Percentiles rank a stretch among this genome's conserved stretches.
Conservation (phyloP, 2,888 invertebrate genomes). For the Cephus rjabovi region DNA sequence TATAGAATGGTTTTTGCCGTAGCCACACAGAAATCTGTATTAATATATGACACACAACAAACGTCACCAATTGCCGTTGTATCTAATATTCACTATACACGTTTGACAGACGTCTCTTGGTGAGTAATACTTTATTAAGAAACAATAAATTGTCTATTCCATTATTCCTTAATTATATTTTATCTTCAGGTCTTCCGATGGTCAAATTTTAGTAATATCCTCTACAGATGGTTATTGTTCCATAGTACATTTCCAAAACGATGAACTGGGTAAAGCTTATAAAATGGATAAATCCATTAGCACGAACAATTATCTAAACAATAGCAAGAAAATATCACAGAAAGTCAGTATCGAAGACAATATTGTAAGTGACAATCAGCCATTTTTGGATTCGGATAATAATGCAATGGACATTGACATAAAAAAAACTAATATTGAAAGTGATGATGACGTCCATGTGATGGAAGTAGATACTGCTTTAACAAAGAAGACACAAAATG, state of each 20-base stretch:
- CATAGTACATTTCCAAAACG: slow-evolving; percentile 79
- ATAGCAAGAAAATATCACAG: slow-evolving; percentile 25
- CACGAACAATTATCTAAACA: slow-evolving; percentile 14
- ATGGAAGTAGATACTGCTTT: slow-evolving; percentile 19
- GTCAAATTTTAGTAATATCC: slow-evolving; percentile 79
- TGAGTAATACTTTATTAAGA: slow-evolving; percentile 47
- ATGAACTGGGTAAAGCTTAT: slow-evolving; percentile 77
- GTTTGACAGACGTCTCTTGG: slow-evolving; percentile 90
- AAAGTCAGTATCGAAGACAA: slow-evolving; percentile 5
- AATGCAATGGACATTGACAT: slow-evolving; percentile 61
- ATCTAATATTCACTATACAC: slow-evolving; percentile 89
- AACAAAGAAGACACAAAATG: slow-evolving; percentile 19
- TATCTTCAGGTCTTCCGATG: slow-evolving; percentile 77
- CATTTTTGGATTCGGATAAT: slow-evolving; percentile 43
- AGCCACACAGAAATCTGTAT: slow-evolving; percentile 86
- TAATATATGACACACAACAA: slow-evolving; percentile 91
- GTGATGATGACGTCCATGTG: slow-evolving; percentile 11
- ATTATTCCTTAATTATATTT: slow-evolving; percentile 8
- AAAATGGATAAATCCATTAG: slow-evolving; percentile 47
- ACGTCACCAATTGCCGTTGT: slow-evolving; percentile 81
- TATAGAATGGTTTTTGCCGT: slow-evolving; percentile 92
- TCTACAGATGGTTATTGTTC: slow-evolving; percentile 94
- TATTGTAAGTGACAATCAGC: slow-evolving; percentile 9
- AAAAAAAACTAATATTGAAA: slow-evolving; percentile 14
- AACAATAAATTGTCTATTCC: neutral